Evolutionary conservation across 2,113 vertebrate species (phyloP), one percentile per base, ranked within the genome.

Genomic region (Saguinus midas): DNA sequence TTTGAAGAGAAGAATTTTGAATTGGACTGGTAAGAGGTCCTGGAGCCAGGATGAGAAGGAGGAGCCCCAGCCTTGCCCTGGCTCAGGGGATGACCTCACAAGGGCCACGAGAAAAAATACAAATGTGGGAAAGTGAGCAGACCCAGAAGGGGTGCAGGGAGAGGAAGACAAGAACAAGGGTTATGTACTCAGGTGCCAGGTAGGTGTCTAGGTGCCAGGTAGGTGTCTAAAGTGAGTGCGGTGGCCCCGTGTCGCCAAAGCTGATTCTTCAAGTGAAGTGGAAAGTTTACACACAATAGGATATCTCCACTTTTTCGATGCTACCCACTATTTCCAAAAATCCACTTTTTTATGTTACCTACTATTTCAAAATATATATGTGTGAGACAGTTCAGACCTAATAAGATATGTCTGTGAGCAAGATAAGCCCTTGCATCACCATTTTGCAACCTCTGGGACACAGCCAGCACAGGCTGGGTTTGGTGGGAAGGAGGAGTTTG

Each of bases 131-230:
- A 52, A 50, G 21, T 6, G 35, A 61, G 76, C 5, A 50, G 87
- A 35, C 37, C 23, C 8, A 61, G 29, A 66, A 5, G 52, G 5
- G 32, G 10, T 12, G 10, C 25, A 16, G 6, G 3, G 37, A 29
- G 48, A 52, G 35, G 16, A 8, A 35, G 14, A 57, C 23, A 21
- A 40, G 73, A 75, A 25, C 64, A 45, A 27, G 40, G 17, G 16
- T 8, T 86, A 12, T 1, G 23, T 0, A 4, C 18, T 18, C 32
- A 8, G n/a, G 37, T 3, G 7, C 18, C 32, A 7, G 57, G 37
- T 40, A 40, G 37, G 37, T 40, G 37, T 40, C 37, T 58, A 50
- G 45, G 18, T 18, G 43, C 14, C 66, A 43, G 25, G 40, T 4
- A 48, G 43, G 25, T 14, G 16, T 37, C 20, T 1, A 8, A 8